These are phyloP conservation scores for Diarsia dahlii DNA, from an alignment of 2,888 invertebrate species.

Conservation along the genomic window DNA sequence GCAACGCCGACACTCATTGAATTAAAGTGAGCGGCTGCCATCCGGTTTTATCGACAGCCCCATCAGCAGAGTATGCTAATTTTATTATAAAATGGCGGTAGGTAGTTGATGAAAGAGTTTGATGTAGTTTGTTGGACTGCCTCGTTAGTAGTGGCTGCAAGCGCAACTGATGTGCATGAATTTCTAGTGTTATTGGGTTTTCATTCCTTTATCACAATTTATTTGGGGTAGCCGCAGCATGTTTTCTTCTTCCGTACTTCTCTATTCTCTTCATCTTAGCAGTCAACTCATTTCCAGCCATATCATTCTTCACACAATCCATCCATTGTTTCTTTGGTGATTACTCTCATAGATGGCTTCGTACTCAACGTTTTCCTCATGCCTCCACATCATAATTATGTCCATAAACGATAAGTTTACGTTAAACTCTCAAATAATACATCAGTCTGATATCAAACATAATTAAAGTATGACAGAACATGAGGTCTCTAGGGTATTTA, in stretches of 20 bases:
- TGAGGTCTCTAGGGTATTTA: neutral
- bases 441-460: neutral
- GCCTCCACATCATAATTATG: too few species aligned
- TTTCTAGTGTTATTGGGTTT: neutral
- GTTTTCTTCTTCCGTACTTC: too few species aligned
- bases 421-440: too few species aligned
- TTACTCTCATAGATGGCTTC: too few species aligned
- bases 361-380: too few species aligned
- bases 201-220: too few species aligned
- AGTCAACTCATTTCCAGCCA: too few species aligned
- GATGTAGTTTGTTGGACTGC: neutral
- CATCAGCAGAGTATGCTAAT: slow-evolving; percentile 34
- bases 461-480: neutral
- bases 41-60: slow-evolving; percentile 52
- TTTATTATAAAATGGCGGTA: slow-evolving; percentile 40
- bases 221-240: too few species aligned
- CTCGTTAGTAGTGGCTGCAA: neutral
- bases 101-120: slow-evolving; percentile 17
- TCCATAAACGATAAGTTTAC: too few species aligned
- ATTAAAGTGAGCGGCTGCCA: slow-evolving; percentile 54
- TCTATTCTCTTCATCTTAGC: too few species aligned
- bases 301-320: too few species aligned
- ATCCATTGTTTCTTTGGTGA: too few species aligned
- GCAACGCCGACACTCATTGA: slow-evolving; percentile 50
- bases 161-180: neutral